Evolutionary conservation across 2,113 vertebrate species (phyloP).

Genomic region (Ailurus styani): DNA sequence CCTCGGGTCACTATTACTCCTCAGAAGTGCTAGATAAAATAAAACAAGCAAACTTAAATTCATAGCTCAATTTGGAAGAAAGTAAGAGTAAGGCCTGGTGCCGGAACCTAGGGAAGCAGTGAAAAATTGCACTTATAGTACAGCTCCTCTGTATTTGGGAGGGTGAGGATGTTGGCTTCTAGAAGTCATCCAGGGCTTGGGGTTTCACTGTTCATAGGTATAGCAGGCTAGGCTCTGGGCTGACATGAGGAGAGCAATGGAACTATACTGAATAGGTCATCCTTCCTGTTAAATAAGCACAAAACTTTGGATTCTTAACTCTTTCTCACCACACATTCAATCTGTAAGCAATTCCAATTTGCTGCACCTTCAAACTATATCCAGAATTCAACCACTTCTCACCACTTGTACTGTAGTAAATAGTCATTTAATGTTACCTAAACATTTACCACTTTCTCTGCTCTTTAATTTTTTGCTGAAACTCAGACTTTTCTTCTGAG

Average conservation of each 20-base stretch:
- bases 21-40: not conserved
- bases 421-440: not conserved
- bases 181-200: not conserved
- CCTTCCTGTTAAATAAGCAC: not conserved
- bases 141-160: not conserved
- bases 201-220: not conserved
- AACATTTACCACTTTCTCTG: not conserved
- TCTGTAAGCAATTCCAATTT: not conserved
- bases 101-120: not conserved
- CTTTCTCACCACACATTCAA: not conserved
- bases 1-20: not conserved
- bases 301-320: not conserved
- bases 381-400: not conserved
- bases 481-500: not conserved
- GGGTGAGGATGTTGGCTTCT: not conserved
- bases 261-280: not conserved
- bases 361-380: not conserved
- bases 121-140: not conserved
- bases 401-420: not conserved
- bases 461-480: not conserved
- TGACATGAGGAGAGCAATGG: not conserved
- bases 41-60: not conserved
- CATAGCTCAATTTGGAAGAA: not conserved
- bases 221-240: not conserved
- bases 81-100: not conserved